Evolutionary conservation across 2,797 vertebrate genomes (phyloP).

Genomic region (Acrocephalus scirpaceus): DNA sequence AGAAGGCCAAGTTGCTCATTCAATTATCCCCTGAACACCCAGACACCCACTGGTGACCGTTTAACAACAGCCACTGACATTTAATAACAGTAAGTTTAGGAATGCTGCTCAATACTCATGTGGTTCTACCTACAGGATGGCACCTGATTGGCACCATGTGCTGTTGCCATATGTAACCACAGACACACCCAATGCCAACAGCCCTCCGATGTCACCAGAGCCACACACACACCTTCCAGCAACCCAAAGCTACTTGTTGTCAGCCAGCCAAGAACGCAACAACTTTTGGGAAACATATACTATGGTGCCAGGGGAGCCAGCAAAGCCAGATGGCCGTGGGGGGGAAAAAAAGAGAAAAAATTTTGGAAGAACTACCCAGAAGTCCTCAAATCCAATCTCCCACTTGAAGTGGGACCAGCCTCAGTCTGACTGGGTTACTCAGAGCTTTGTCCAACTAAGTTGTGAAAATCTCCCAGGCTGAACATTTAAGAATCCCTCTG

Average conservation of each 20-base stretch:
- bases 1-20: not conserved
- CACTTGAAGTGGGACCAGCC: not conserved
- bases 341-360: rapidly evolving
- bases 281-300: not conserved
- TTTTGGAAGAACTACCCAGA: not conserved
- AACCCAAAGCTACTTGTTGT: not conserved
- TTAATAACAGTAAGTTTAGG: not conserved
- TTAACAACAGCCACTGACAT: not conserved
- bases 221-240: not conserved
- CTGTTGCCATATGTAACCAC: not conserved
- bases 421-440: not conserved
- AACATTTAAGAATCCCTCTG: not conserved
- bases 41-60: not conserved
- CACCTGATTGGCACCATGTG: not conserved
- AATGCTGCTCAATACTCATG: not conserved
- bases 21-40: not conserved
- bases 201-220: rapidly evolving
- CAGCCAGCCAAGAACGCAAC: not conserved
- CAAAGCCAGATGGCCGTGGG: not conserved
- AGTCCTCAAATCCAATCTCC: not conserved
- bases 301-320: not conserved
- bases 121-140: too few species aligned
- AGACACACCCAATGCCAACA: rapidly evolving
- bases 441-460: not conserved
- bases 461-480: not conserved